These are phyloP conservation scores for Pararge aegeria DNA, from an alignment of 1,140 invertebrate species.

Conservation along the genomic window DNA sequence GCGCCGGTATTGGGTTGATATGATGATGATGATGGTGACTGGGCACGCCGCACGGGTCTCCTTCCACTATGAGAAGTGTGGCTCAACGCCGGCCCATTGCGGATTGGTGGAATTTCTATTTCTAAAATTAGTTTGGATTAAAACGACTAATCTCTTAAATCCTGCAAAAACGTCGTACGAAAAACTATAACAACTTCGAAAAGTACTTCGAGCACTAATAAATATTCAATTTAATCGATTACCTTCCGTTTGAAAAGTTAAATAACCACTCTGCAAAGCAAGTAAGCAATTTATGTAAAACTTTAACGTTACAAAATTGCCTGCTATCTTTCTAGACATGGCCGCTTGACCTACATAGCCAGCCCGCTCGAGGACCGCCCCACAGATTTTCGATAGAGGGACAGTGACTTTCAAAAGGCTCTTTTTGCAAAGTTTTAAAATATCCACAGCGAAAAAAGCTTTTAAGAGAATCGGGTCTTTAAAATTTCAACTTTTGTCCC, in stretches of 20 bases:
- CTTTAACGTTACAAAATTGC: slow-evolving; percentile 18
- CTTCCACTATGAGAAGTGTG: no score
- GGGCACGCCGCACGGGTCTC: no score
- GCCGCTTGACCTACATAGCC: slow-evolving; percentile 14
- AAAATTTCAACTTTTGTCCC: background rate
- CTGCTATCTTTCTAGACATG: slow-evolving; percentile 9
- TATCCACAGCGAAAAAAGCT: background rate
- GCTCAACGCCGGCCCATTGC: no score
- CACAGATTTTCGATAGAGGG: slow-evolving; percentile 10
- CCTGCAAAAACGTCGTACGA: no score
- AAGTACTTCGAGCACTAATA: background rate
- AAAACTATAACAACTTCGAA: background rate
- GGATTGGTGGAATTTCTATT: no score
- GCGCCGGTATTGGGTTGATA: no score
- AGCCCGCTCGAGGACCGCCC: background rate
- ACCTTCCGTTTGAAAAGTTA: slow-evolving; percentile 9
- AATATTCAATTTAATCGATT: background rate
- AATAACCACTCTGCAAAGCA: slow-evolving; percentile 10
- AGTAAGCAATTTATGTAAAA: slow-evolving; percentile 18
- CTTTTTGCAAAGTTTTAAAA: background rate
- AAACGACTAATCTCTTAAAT: no score
- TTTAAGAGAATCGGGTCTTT: background rate
- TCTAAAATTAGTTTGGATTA: no score
- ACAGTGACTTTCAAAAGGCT: background rate
- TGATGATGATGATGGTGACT: no score